Evolutionary conservation across 2,113 vertebrate genomes (phyloP).

Genomic region (Solea senegalensis): DNA sequence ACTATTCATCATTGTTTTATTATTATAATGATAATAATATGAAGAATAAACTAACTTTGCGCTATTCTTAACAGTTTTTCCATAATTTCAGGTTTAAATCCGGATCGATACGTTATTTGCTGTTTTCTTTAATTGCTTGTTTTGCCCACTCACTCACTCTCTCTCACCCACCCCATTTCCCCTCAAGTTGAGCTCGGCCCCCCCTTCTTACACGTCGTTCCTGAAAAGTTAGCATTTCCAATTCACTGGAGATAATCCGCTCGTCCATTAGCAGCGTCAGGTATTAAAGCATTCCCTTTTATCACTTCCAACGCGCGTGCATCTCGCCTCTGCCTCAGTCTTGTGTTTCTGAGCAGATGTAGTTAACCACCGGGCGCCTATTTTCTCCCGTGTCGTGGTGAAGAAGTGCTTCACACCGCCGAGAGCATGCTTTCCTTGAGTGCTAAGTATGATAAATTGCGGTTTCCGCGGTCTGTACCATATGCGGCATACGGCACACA

Average conservation of each 20-base stretch:
- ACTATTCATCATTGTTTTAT: too few relatives aligned
- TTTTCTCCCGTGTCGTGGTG: slow-evolving; percentile 36
- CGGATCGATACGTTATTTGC: too few relatives aligned
- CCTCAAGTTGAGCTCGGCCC: slow-evolving; percentile 13
- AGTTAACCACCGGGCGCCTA: slow-evolving; percentile 38
- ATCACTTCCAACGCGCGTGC: slow-evolving; percentile 32
- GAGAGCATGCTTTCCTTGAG: slow-evolving; percentile 5
- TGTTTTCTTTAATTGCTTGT: too few relatives aligned
- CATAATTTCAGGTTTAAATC: too few relatives aligned
- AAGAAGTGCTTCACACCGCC: slow-evolving; percentile 1
- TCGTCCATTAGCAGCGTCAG: slow-evolving; percentile 64
- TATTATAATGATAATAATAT: neutral
- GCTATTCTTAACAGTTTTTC: too few relatives aligned
- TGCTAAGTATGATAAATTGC: neutral
- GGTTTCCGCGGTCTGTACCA: neutral
- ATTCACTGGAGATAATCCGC: slow-evolving; percentile 40
- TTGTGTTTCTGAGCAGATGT: slow-evolving; percentile 54
- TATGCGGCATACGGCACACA: neutral
- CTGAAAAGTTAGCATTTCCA: slow-evolving; percentile 41
- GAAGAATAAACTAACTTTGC: too few relatives aligned
- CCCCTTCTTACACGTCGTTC: slow-evolving; percentile 13
- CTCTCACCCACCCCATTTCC: neutral
- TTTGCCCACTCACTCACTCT: neutral
- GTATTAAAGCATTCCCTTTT: slow-evolving; percentile 67
- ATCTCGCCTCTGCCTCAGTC: slow-evolving; percentile 23